phyloP scores from a whole-genome alignment of 1,140 invertebrate genomes.

The Heliconius melpomene region DNA sequence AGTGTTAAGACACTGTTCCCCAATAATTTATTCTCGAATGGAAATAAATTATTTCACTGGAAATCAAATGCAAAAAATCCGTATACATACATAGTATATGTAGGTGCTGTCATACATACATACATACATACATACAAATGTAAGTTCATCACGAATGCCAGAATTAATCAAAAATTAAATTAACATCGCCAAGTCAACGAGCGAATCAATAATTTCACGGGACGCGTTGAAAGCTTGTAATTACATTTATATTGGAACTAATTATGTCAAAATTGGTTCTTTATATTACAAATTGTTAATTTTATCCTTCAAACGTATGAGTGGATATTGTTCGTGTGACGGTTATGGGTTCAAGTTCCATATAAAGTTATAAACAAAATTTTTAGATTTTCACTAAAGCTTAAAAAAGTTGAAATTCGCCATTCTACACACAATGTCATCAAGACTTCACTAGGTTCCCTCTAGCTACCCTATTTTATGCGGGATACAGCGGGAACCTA shows the following conservation, averaged over 20 bases:
- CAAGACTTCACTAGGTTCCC: neutral
- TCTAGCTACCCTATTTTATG: neutral
- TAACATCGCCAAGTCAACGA: slow-evolving; percentile 29
- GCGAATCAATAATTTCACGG: slow-evolving; percentile 31
- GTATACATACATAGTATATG: no score
- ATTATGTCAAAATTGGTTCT: slow-evolving; percentile 23
- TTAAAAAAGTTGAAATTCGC: no score
- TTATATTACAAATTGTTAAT: slow-evolving; percentile 12
- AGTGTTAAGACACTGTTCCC: no score
- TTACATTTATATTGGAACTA: slow-evolving; percentile 36
- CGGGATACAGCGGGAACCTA: neutral
- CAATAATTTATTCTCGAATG: no score
- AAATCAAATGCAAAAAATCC: no score
- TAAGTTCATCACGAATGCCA: neutral
- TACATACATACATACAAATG: no score
- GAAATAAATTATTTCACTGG: no score
- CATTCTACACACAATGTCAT: neutral
- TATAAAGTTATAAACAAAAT: no score
- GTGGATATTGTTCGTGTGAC: neutral
- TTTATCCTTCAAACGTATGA: neutral
- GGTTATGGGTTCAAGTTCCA: neutral
- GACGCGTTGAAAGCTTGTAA: slow-evolving; percentile 29
- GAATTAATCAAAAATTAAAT: slow-evolving; percentile 36
- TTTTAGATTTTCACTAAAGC: no score
- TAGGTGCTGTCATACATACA: no score